phyloP scores from a whole-genome alignment of 2,888 invertebrate genomes.

The Athripsodes cinereus region DNA sequence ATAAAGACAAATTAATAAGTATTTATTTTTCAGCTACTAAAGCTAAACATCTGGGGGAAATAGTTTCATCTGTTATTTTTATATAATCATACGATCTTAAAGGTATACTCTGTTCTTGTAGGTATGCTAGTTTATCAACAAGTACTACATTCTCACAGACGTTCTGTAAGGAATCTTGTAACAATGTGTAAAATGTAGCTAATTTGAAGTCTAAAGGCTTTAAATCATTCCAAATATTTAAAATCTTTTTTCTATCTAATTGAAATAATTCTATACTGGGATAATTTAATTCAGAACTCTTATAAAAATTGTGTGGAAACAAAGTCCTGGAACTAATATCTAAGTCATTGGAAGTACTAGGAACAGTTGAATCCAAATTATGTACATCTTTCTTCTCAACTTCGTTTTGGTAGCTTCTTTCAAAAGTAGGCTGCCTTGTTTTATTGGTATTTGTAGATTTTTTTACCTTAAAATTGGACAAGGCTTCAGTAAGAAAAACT shows the following conservation, averaged over 20 bases:
- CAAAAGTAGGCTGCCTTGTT: not conserved
- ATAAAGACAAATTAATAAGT: too few relatives aligned
- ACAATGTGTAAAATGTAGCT: conserved; percentile 40
- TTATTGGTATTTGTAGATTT: not conserved
- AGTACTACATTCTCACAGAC: conserved; percentile 52
- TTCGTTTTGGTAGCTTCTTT: not conserved
- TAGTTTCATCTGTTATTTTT: conserved; percentile 53
- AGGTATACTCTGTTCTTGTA: conserved; percentile 32
- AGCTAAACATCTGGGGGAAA: conserved; percentile 63
- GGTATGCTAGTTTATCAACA: conserved; percentile 47
- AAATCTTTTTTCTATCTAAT: conserved; percentile 1
- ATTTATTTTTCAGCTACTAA: conserved; percentile 49
- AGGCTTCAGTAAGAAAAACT: not conserved
- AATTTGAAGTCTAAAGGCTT: conserved; percentile 35
- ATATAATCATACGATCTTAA: conserved; percentile 33
- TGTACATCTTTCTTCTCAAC: too few relatives aligned
- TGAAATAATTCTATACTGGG: not conserved
- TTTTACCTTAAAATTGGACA: too few relatives aligned
- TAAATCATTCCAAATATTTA: conserved; percentile 27
- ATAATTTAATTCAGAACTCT: conserved; percentile 1
- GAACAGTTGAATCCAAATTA: too few relatives aligned
- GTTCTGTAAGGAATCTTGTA: conserved; percentile 50
- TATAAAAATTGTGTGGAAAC: too few relatives aligned
- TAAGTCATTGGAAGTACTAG: too few relatives aligned
- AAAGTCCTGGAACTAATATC: too few relatives aligned